A percentile compares a stretch with the other conserved stretches of the same genome.
Conservation (phyloP, 2,888 invertebrate genomes). For the Ryuthela nishihirai region DNA sequence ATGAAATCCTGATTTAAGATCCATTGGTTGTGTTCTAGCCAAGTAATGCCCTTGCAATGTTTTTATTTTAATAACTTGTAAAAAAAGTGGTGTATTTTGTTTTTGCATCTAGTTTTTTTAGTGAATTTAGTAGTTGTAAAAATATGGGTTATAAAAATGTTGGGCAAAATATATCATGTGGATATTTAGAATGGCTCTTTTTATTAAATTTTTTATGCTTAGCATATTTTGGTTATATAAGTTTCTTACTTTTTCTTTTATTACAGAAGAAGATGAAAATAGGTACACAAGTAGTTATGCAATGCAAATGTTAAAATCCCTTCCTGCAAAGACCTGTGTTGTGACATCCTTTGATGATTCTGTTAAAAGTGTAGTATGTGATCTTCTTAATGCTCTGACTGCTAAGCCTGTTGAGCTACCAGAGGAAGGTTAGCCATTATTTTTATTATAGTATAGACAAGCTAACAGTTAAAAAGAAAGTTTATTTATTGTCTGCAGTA, state of each 20-base stretch:
- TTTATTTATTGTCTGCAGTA: too few relatives aligned
- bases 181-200: too few relatives aligned
- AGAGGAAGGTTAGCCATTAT: conserved; percentile 22
- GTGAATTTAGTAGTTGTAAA: neutral
- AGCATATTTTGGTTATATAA: neutral
- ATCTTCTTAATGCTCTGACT: conserved; percentile 64
- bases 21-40: too few relatives aligned
- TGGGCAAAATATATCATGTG: too few relatives aligned
- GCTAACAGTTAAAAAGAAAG: too few relatives aligned
- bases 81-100: too few relatives aligned
- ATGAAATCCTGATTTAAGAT: too few relatives aligned
- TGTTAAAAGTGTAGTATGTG: conserved; percentile 55
- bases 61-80: too few relatives aligned
- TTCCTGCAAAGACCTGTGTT: conserved; percentile 47
- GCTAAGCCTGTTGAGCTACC: conserved; percentile 30
- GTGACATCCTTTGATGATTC: conserved; percentile 42
- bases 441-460: too few relatives aligned
- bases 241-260: conserved; percentile 1
- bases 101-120: neutral
- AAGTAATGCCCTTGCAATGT: too few relatives aligned
- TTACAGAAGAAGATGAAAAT: conserved; percentile 60
- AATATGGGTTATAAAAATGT: too few relatives aligned
- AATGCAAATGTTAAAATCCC: conserved; percentile 58
- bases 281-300: conserved; percentile 57
- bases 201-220: neutral